These are phyloP conservation scores for Microctenopoma stevenorrisi DNA, from an alignment of 2,797 vertebrate genomes.

Conservation along the genomic window DNA sequence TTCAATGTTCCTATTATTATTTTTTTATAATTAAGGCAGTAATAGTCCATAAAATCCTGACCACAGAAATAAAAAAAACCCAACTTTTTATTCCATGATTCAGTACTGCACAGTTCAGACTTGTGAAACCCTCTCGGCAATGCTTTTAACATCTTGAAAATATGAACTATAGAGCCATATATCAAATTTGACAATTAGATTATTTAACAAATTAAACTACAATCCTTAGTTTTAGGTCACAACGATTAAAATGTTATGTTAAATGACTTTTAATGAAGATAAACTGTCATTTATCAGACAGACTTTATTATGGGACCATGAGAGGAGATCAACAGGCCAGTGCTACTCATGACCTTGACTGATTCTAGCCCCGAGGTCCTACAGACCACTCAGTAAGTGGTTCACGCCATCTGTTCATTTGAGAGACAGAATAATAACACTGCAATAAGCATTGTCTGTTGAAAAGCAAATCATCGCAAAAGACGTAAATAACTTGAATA, in stretches of 20 bases:
- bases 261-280: not conserved
- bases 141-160: too few relatives aligned
- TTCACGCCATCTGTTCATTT: slow-evolving; percentile 32
- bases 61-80: too few relatives aligned
- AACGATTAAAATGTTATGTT: not conserved
- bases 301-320: not conserved
- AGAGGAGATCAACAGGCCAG: not conserved
- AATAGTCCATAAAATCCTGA: too few relatives aligned
- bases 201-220: too few relatives aligned
- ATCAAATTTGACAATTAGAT: too few relatives aligned
- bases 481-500: slow-evolving; percentile 10
- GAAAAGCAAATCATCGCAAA: slow-evolving; percentile 5
- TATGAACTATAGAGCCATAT: too few relatives aligned
- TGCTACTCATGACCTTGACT: slow-evolving; percentile 11
- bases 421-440: slow-evolving; percentile 13
- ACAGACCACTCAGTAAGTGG: slow-evolving; percentile 29
- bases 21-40: too few relatives aligned
- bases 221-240: not conserved
- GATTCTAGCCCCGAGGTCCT: slow-evolving; percentile 26
- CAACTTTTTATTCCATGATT: too few relatives aligned
- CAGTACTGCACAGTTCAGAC: too few relatives aligned
- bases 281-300: not conserved
- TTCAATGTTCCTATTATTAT: too few relatives aligned
- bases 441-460: not conserved
- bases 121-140: too few relatives aligned